Conservation (phyloP, 2,888 invertebrate genomes). For the Sicus ferrugineus region DNA sequence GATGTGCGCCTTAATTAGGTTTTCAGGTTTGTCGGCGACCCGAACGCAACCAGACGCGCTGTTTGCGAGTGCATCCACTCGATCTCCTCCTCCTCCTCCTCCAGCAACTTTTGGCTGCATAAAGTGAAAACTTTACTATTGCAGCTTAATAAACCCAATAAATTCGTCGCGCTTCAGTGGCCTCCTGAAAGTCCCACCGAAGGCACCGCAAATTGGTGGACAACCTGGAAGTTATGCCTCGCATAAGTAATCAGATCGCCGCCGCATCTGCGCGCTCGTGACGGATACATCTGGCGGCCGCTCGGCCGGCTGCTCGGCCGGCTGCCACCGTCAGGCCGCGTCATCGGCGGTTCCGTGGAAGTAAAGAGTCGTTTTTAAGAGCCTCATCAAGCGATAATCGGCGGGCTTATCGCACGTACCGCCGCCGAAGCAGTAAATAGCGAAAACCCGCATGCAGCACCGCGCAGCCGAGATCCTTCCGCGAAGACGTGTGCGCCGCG, state of each 20-base stretch:
- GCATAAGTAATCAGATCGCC: constrained; percentile 9
- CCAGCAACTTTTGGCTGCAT: no score
- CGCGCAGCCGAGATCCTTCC: background rate
- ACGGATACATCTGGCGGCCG: background rate
- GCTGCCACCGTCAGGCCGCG: background rate
- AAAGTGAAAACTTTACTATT: background rate
- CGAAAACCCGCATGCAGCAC: background rate
- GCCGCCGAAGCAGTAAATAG: background rate
- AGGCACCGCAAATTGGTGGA: background rate
- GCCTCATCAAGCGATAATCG: constrained; percentile 30
- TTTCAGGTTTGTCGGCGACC: no score
- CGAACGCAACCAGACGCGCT: no score
- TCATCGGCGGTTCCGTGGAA: constrained; percentile 2
- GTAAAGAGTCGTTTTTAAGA: constrained; percentile 10
- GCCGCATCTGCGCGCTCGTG: background rate
- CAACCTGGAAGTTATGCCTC: background rate
- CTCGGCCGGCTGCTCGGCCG: no score
- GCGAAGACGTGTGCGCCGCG: background rate
- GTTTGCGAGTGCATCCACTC: no score
- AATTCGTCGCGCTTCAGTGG: background rate
- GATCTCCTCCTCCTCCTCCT: no score
- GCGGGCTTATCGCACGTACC: constrained; percentile 22
- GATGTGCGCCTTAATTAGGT: no score
- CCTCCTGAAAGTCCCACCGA: background rate
- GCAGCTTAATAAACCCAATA: background rate